Evolutionary conservation across 2,888 invertebrate species (phyloP), one percentile per base, ranked within the genome.

Genomic region (Nysson spinosus): DNA sequence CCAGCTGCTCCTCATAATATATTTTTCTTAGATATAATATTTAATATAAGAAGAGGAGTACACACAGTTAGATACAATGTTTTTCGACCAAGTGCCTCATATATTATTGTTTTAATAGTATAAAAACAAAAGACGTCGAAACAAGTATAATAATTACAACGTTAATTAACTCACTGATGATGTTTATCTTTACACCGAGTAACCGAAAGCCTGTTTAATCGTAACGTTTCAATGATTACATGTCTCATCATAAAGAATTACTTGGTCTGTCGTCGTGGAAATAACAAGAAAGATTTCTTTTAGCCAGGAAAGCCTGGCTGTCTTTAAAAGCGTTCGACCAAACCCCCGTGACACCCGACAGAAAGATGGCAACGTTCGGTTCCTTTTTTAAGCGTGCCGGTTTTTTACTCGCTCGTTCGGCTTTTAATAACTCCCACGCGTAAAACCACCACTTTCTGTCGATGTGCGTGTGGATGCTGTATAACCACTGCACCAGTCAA

Each of bases 381-480:
- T 60, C 50, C 60, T 69, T 77, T 75, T 75, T 77, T 71, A 68
- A 68, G 44, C 63, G 55, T 12, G 47, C 30, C 52, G 72, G 54
- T 68, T 75, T 79, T 79, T 78, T n/a, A n/a, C 67, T 65, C 65
- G 58, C 52, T 62, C 69, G 69, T 79, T 78, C 64, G 69, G 78
- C 81, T 81, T 80, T 81, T 81, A 79, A 81, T 81, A 81, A 81
- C 81, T 78, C 75, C 77, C 77, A 78, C 81, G 75, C 75, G 66
- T 49, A 69, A 74, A 72, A 62, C 56, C 69, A 57, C 32, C 47
- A 51, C 67, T 61, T n/a, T 51, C 52, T 30, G 39, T 37, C 35
- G 54, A n/a, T 42, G 32, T 39, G 46, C 44, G 43, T 52, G 58
- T 63, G 75, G 49, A 64, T 57, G 52, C 61, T 56, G 63, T 61